phyloP scores from a whole-genome alignment of 1,140 invertebrate species.

The Bombus polaris region DNA sequence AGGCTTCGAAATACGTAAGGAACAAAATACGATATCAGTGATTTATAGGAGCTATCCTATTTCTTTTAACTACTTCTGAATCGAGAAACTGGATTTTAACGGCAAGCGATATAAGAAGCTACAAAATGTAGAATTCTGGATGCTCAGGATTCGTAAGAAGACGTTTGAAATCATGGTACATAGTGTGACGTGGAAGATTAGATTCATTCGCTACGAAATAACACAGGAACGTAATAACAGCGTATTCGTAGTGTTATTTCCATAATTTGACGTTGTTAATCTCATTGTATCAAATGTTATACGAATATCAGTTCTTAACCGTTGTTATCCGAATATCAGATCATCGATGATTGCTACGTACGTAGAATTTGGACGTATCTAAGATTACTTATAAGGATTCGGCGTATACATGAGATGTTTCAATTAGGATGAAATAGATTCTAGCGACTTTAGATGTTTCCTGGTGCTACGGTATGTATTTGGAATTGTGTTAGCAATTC shows the following conservation, averaged over 20 bases:
- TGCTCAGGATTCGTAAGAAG: too few species aligned
- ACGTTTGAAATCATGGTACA: background rate
- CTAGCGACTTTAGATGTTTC: conserved; percentile 23
- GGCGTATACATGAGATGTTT: background rate
- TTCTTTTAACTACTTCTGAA: background rate
- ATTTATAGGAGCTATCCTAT: background rate
- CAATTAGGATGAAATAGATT: conserved; percentile 25
- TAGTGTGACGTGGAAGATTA: background rate
- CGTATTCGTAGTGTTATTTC: background rate
- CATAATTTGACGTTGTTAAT: too few species aligned
- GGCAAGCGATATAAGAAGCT: background rate
- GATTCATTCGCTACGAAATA: background rate
- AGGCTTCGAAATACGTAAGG: background rate
- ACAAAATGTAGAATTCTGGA: background rate
- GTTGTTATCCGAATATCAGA: background rate
- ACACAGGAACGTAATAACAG: background rate
- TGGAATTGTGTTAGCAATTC: conserved; percentile 29
- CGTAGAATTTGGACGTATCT: background rate
- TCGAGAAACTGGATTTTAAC: background rate
- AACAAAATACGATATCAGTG: background rate
- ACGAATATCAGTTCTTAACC: background rate
- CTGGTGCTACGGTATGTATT: conserved; percentile 5
- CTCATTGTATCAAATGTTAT: background rate
- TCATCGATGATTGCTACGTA: background rate
- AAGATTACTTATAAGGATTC: conserved; percentile 4